phyloP scores from a whole-genome alignment of 2,888 invertebrate species.

The Aphrophora alni region DNA sequence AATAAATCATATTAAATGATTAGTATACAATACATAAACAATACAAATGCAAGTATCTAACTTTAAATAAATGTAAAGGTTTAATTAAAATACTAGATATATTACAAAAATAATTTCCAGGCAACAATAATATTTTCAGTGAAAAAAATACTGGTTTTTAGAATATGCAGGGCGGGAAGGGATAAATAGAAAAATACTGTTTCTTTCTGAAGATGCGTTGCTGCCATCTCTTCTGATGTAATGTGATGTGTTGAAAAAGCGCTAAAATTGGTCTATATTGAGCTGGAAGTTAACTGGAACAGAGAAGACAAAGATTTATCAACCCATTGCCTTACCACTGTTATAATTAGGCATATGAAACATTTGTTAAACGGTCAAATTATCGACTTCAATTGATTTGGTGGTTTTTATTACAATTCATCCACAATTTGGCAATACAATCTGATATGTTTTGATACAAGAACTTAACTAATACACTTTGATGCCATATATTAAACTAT shows the following conservation, averaged over 20 bases:
- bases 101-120: not conserved
- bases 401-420: no score
- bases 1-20: not conserved
- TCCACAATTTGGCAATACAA: no score
- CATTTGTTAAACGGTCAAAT: no score
- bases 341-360: not conserved
- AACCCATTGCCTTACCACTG: no score
- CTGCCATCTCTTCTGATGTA: not conserved
- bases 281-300: not conserved
- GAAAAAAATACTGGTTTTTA: not conserved
- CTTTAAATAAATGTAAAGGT: not conserved
- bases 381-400: no score
- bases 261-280: not conserved
- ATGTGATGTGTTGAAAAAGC: not conserved
- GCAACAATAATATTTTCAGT: not conserved
- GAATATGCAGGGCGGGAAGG: no score
- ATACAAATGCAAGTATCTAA: not conserved
- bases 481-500: no score
- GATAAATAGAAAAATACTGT: conserved; percentile 2
- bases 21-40: not conserved
- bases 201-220: not conserved
- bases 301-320: no score
- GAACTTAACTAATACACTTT: no score
- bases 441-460: no score
- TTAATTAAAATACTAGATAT: not conserved